A percentile compares a stretch with the other conserved stretches of the same genome.
Conservation (phyloP, 1,140 invertebrate genomes). For the Leptopilina boulardi region DNA sequence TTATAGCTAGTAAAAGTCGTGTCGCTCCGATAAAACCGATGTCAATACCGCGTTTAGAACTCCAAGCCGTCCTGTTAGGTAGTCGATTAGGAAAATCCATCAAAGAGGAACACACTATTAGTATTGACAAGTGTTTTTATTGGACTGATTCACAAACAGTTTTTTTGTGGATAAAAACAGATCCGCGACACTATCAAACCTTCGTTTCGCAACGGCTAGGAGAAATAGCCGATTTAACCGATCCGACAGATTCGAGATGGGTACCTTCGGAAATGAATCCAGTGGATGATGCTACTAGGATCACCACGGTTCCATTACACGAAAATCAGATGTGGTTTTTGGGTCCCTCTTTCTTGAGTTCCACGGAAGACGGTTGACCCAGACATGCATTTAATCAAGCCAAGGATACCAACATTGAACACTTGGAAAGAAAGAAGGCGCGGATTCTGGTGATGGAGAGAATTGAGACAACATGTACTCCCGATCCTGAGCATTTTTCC, state of each 20-base stretch:
- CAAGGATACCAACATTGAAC: too few relatives aligned
- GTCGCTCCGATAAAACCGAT: constrained; percentile 51
- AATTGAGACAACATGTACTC: too few relatives aligned
- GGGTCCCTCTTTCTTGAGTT: too few relatives aligned
- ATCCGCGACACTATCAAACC: constrained; percentile 52
- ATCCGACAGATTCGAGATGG: constrained; percentile 57
- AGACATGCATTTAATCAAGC: too few relatives aligned
- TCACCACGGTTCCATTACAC: neutral
- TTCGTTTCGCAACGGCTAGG: constrained; percentile 68
- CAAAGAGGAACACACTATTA: constrained; percentile 28
- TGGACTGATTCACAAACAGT: constrained; percentile 68
- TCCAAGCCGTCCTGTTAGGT: constrained; percentile 57
- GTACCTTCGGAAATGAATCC: constrained; percentile 56
- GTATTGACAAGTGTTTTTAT: constrained; percentile 28
- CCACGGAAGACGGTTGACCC: too few relatives aligned
- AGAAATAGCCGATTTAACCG: constrained; percentile 63
- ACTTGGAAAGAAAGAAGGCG: too few relatives aligned
- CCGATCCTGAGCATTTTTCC: too few relatives aligned
- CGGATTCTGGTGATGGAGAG: too few relatives aligned
- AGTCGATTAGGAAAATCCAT: constrained; percentile 42
- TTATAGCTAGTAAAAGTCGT: constrained; percentile 54
- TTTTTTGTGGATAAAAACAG: constrained; percentile 59
- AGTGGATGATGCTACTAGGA: constrained; percentile 59
- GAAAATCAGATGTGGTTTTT: too few relatives aligned
- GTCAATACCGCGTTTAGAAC: constrained; percentile 57